These are phyloP conservation scores for Eupelmus urozonus DNA, from an alignment of 2,888 invertebrate species.

Conservation along the genomic window DNA sequence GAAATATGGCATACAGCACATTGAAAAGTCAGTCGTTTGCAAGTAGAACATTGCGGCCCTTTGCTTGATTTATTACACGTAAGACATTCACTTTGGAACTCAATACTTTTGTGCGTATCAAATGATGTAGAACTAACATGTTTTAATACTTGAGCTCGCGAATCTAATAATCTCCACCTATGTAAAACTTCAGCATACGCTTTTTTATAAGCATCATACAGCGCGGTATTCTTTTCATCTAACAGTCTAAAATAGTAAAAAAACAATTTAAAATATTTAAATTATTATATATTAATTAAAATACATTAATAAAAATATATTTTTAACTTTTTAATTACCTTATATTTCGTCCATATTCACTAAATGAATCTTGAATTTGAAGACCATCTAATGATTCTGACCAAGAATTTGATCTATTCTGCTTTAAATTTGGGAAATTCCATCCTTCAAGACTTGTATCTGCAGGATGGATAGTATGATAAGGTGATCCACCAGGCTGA, in stretches of 20 bases:
- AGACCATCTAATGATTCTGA: conserved; percentile 90
- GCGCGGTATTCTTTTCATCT: conserved; percentile 78
- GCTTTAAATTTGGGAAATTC: conserved; percentile 84
- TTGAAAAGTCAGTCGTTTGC: conserved; percentile 86
- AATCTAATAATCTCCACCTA: conserved; percentile 89
- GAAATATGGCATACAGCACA: conserved; percentile 92
- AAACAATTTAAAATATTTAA: conserved; percentile 2
- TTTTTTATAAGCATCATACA: conserved; percentile 91
- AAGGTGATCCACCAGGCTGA: conserved; percentile 89
- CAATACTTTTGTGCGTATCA: conserved; percentile 82
- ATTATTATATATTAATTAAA: neutral
- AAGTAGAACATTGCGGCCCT: conserved; percentile 84
- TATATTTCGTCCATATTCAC: conserved; percentile 69
- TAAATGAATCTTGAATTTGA: conserved; percentile 76
- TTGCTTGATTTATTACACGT: conserved; percentile 84
- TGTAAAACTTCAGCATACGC: conserved; percentile 94
- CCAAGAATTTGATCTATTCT: conserved; percentile 90
- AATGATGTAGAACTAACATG: conserved; percentile 78
- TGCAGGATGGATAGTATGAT: conserved; percentile 91
- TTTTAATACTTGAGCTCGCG: conserved; percentile 85
- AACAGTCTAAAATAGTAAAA: conserved; percentile 63
- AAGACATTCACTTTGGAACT: conserved; percentile 86
- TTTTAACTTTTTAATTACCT: conserved; percentile 64
- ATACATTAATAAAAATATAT: conserved; percentile 8
- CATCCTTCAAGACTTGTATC: conserved; percentile 89